phyloP scores from a whole-genome alignment of 30 jellyfish, hydroid and myxozoan genomes.

The Aurelia aurita region DNA sequence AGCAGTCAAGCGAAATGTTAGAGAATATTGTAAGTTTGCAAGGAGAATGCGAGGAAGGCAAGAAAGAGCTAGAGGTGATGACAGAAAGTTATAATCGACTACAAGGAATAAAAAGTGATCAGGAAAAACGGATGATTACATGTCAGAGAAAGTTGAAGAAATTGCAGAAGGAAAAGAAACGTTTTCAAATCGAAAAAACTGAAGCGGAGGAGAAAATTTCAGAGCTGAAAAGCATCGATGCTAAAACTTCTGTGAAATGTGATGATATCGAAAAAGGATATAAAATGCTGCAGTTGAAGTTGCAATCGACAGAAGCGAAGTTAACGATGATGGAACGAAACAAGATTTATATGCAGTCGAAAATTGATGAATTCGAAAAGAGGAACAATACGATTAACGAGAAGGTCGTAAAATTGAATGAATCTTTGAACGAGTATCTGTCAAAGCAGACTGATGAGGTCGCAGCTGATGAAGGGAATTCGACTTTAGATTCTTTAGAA shows the following conservation, averaged over 20 bases:
- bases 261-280: conserved; percentile 77
- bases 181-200: conserved; percentile 53
- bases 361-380: conserved; percentile 56
- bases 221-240: conserved; percentile 49
- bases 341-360: conserved; percentile 86
- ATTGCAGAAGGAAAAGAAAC: conserved; percentile 87
- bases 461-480: background rate
- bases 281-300: conserved; percentile 86
- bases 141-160: conserved; percentile 71
- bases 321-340: conserved; percentile 87
- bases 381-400: conserved; percentile 14
- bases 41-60: conserved; percentile 60
- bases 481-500: conserved; percentile 17
- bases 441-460: background rate
- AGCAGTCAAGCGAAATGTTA: conserved; percentile 69
- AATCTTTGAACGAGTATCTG: background rate
- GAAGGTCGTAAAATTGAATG: background rate
- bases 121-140: conserved; percentile 79
- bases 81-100: conserved; percentile 48
- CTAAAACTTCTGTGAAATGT: conserved; percentile 44
- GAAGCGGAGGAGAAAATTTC: conserved; percentile 76
- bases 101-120: conserved; percentile 68
- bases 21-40: conserved; percentile 67
- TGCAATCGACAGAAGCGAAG: conserved; percentile 98
- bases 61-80: conserved; percentile 62